Evolutionary conservation across 1,140 invertebrate species (phyloP), one percentile per base, ranked within the genome.

Genomic region (Trypoxylus dichotomus): DNA sequence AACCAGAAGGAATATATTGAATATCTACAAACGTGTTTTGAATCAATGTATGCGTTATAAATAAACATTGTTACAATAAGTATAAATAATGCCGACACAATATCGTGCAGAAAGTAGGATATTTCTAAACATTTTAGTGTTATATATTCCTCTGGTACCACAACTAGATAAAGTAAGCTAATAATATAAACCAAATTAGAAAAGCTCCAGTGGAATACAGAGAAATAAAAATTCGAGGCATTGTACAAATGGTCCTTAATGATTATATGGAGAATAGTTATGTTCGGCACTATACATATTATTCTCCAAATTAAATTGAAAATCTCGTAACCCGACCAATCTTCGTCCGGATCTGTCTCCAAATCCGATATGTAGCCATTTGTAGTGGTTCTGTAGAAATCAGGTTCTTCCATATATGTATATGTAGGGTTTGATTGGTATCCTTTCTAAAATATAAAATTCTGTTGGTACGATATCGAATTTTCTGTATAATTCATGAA

Each of bases 91-190:
- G 60, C 3, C 7, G 60, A 1, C 27, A 68, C 21, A 24, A 68
- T 68, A 29, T 68, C 24, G 24, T 68, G 21, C 24, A 68, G 24
- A 27, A 68, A 68, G 13, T 68, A 68, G 11, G 60, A 68, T 24
- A 68, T 68, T 68, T 68, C 60, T 13, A 68, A 29, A 68, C 60
- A 68, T 68, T 68, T 25, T 10, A 68, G 60, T 25, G 60, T 68
- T 68, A 68, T 68, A 24, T 68, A 68, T 13, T 68, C 27, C 3
- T 68, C 19, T 68, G 60, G 60, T 27, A 68, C 21, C 8, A 68
- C 60, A 27, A 27, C 24, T 68, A 68, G 10, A 2, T 68, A 68
- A 29, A 68, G 60, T 7, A 68, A 8, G 21, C 60, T 24, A 24
- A 68, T 3, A 24, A 68, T 68, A 24, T 68, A 68, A 27, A 68